Evolutionary conservation across 1,140 invertebrate species (phyloP).

Genomic region (Harpegnathos saltator): DNA sequence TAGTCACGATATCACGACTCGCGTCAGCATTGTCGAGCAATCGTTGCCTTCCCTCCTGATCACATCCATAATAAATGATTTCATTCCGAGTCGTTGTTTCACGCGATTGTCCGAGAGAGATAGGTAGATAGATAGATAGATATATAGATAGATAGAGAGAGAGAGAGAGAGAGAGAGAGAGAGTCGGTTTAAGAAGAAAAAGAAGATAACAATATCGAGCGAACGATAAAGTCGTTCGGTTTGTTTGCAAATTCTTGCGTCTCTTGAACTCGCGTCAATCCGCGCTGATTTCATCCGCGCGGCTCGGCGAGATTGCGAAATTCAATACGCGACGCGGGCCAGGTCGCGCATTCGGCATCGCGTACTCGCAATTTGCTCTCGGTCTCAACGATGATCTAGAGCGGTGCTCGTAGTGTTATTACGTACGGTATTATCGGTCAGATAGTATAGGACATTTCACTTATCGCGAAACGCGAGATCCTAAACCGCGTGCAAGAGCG

Average conservation of each 20-base stretch:
- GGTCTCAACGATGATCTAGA: slow-evolving; percentile 1
- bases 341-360: too few relatives aligned
- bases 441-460: slow-evolving; percentile 24
- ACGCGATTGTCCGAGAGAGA: too few relatives aligned
- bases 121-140: too few relatives aligned
- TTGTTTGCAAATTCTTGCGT: not conserved
- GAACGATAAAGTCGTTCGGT: not conserved
- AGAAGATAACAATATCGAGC: not conserved
- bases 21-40: too few relatives aligned
- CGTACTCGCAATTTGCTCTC: not conserved
- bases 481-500: slow-evolving; percentile 40
- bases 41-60: not conserved
- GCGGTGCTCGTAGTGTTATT: not conserved
- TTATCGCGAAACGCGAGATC: slow-evolving; percentile 36
- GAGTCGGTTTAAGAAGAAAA: too few relatives aligned
- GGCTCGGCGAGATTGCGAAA: not conserved
- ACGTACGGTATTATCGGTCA: slow-evolving; percentile 14
- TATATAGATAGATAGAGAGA: too few relatives aligned
- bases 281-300: slow-evolving; percentile 1
- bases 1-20: not conserved
- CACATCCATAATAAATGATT: too few relatives aligned
- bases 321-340: not conserved
- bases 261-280: not conserved
- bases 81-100: too few relatives aligned
- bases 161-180: too few relatives aligned